Conservation (phyloP, 2,797 vertebrate genomes). For the Pseudomugil tenellus region DNA sequence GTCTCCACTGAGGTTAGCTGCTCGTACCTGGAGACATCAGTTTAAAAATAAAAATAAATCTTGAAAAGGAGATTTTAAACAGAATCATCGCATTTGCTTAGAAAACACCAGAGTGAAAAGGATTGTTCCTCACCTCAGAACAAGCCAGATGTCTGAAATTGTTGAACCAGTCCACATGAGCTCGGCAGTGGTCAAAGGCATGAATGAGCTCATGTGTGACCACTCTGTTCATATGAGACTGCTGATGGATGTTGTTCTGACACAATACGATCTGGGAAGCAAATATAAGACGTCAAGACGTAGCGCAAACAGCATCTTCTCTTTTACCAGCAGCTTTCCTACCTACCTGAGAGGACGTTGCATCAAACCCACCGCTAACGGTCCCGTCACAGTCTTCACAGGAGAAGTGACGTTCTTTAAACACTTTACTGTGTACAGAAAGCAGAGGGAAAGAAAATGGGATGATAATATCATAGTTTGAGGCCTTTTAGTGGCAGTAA, state of each 20-base stretch:
- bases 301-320: not conserved
- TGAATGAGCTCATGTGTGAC: slow-evolving; percentile 96
- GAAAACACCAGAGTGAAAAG: not conserved
- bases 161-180: slow-evolving; percentile 94
- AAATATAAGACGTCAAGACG: not conserved
- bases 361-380: slow-evolving; percentile 94
- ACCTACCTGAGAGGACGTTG: slow-evolving; percentile 92
- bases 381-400: slow-evolving; percentile 94
- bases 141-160: slow-evolving; percentile 92
- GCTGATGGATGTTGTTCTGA: slow-evolving; percentile 94
- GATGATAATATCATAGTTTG: not conserved
- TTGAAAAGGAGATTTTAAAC: not conserved
- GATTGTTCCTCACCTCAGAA: slow-evolving; percentile 88
- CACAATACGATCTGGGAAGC: slow-evolving; percentile 92
- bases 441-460: not conserved
- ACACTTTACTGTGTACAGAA: slow-evolving; percentile 83
- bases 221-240: slow-evolving; percentile 94
- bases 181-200: slow-evolving; percentile 95
- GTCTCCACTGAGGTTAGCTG: slow-evolving; percentile 97
- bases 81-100: not conserved
- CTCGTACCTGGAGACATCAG: slow-evolving; percentile 85
- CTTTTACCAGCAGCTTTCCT: slow-evolving; percentile 15
- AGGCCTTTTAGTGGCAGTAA: not conserved
- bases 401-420: slow-evolving; percentile 92
- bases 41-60: not conserved